Evolutionary conservation across 2,888 invertebrate genomes (phyloP), one percentile per base, ranked within the genome.

Genomic region (Tetheella fluctuosa): DNA sequence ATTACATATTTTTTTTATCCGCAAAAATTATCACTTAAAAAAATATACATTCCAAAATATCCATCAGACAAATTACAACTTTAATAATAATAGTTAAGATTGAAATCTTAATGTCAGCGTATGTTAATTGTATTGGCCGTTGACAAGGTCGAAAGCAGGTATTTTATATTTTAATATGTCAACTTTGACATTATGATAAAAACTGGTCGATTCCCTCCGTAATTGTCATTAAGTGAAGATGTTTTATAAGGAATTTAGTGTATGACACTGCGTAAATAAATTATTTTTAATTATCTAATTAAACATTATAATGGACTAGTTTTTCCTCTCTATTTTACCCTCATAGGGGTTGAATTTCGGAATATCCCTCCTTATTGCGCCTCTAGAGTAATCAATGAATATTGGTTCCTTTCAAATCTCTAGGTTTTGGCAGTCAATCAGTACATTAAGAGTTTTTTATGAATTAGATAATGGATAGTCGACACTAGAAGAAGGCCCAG

Each of bases 141-240:
- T 78, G 66, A 55, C 86, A 86, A 89, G 88, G 86, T 77, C 78
- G 70, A 48, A 65, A 59, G n/a, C 61, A 68, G 64, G 48, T 48
- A 48, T 73, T 66, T 64, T 71, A 77, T 48, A 48, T 73, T 66
- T 64, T 71, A 77, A 70, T n/a, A 74, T 77, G 77, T 84, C 81
- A 88, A 83, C 87, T 88, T 80, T 88, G 86, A 85, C 86, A 88
- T 88, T 88, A 73, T 10, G 10, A 3, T 64, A n/a, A 66, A 74
- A 84, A 81, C 79, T 64, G 65, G 82, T 79, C 65, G 66, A 60
- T 48, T 48, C 10, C 7, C 10, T 48, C 20, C n/a, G 48, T 48
- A 17, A n/a, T 48, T 20, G 13, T 7, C 13, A 48, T 10, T 15
- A 20, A 2, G 17, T 48, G 48, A 20, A 48, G 20, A 20, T 48